Base-by-base conservation (phyloP, 2,888 invertebrate genomes). In the Trichogramma dendrolimi region DNA sequence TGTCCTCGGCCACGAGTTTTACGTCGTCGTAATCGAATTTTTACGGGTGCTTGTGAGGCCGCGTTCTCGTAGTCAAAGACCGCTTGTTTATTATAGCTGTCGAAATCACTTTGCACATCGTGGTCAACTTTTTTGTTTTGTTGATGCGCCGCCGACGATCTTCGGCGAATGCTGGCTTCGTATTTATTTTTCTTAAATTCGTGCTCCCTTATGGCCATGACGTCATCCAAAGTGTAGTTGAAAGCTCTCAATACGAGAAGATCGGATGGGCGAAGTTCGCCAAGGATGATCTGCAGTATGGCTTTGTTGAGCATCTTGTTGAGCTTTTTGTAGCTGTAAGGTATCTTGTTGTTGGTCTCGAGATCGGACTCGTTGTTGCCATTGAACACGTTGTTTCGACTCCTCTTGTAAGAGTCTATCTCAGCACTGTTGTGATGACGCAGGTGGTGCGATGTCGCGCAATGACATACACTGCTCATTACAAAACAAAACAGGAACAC, bases 231-330 rank as follows among this genome's bases (percentile, higher is more conserved):
- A 42, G 71, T 77, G 68, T 77, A 78, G 59, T 78, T 77, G 14
- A 79, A 64, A 42, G 74, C 76, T 58, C 75, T 76, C 40, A 79
- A 64, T 42, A 78, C 61, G 8, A 71, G 60, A 70, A 76, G 70
- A 55, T 79, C 75, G 0, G 75, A 72, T 0, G 72, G 69, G 46
- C 70, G 75, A 10, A 78, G 68, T 4, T 79, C 75, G 4, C 78
- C 78, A 6, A 72, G 73, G 59, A 79, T 78, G 46, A 79, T 77
- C 67, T 77, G 73, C 7, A 76, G 52, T 6, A 79, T 75, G 0
- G 78, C 79, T 59, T 78, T 76, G 61, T 75, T 72, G 67, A 79
- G 53, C 78, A 79, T 79, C 59, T 75, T 75, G 53, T 78, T 74
- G 44, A 76, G 66, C 55, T 72, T 71, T 55, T 68, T 70, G 39